Conservation (phyloP, 2,797 vertebrate genomes). For the Megaceryle alcyon region DNA sequence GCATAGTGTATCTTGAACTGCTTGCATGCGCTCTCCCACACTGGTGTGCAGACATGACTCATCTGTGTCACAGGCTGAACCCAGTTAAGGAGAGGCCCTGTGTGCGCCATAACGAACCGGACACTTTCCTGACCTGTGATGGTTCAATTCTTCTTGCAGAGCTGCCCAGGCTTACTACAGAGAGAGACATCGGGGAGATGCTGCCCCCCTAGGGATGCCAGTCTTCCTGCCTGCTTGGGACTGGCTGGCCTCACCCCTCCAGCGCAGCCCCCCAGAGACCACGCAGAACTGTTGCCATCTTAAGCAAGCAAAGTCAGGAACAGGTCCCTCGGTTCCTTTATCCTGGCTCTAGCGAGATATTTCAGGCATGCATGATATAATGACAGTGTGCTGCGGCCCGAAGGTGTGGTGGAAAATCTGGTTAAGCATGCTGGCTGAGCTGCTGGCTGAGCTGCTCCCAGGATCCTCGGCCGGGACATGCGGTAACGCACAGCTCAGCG, state of each 20-base stretch:
- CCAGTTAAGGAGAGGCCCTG: background rate
- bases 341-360: background rate
- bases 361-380: conserved; percentile 12
- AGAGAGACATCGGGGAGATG: background rate
- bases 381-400: conserved; percentile 5
- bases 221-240: background rate
- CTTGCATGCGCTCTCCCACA: background rate
- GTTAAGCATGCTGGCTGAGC: background rate
- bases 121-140: background rate
- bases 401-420: conserved; percentile 31
- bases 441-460: background rate
- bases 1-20: background rate
- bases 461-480: background rate
- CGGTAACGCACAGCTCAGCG: conserved; percentile 13
- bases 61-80: background rate
- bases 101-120: accelerated
- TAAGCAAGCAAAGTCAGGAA: background rate
- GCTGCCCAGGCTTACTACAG: background rate
- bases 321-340: background rate
- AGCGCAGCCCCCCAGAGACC: background rate
- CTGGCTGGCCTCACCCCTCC: background rate
- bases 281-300: accelerated
- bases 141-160: background rate
- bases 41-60: accelerated
- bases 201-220: background rate